Evolutionary conservation across 2,888 invertebrate genomes (phyloP), one percentile per base, ranked within the genome.

Genomic region (Nyleta sp.): DNA sequence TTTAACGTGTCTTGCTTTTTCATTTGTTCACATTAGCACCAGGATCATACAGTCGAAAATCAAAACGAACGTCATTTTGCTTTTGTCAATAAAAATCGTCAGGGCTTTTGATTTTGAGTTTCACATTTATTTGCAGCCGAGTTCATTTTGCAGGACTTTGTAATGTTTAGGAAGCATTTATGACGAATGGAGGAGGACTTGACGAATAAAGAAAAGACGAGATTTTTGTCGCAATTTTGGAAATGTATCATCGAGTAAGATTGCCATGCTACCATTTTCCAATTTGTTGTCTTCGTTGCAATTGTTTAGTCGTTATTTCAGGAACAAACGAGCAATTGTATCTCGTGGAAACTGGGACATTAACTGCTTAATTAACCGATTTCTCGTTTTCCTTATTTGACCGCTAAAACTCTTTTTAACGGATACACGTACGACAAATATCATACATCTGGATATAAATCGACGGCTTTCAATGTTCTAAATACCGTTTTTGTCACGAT

Each of bases 381-480:
- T 35, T 35, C 35, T 44, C 42, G 2, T 33, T 42, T 71, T 52
- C n/a, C n/a, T n/a, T 31, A 38, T 60, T 70, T 52, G 17, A 42
- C 15, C 10, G 52, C 64, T 55, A 50, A 7, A 31, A n/a, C 7
- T 15, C 35, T 33, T 67, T 15, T 55, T 65, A 33, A 42, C 53
- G 38, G 55, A 46, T 40, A 68, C 60, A 52, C 40, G n/a, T 35
- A 17, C 22, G 13, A 55, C 24, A 28, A 42, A 65, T n/a, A 60
- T 70, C 40, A 64, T 57, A 57, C 50, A 35, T 53, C 17, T 50
- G 50, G 53, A 62, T 28, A 22, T 17, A 42, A 57, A 73, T 3
- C 53, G 22, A 28, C 22, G 46, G 87, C 87, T 87, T 87, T 85
- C 74, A 80, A 81, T 84, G 84, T 84, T 75, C 82, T 71, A 67